phyloP scores from a whole-genome alignment of 1,140 invertebrate species.

The Hydropsyche tenuis region DNA sequence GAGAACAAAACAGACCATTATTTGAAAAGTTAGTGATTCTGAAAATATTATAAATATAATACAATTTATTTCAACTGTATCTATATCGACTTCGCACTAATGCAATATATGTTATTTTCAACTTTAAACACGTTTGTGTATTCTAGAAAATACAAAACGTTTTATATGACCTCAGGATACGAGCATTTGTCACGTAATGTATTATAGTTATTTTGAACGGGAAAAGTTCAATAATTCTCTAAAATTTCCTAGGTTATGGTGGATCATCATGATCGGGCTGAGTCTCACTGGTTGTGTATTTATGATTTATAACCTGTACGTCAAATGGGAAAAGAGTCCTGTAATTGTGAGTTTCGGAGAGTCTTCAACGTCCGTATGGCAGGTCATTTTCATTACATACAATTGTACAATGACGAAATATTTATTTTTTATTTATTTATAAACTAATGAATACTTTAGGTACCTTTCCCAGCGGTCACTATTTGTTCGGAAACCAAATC shows the following conservation, averaged over 20 bases:
- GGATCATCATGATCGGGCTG: constrained; percentile 60
- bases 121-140: too few species aligned
- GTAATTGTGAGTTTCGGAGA: constrained; percentile 71
- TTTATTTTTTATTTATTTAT: background rate
- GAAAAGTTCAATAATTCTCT: too few species aligned
- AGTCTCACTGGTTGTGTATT: constrained; percentile 58
- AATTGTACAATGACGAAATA: background rate
- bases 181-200: too few species aligned
- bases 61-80: too few species aligned
- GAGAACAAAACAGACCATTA: constrained; percentile 54
- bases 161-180: too few species aligned
- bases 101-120: too few species aligned
- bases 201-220: too few species aligned
- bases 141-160: too few species aligned
- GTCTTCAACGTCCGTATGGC: constrained; percentile 67
- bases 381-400: constrained; percentile 53
- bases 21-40: constrained; percentile 54
- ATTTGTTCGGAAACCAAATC: constrained; percentile 68
- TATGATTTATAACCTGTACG: constrained; percentile 66
- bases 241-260: constrained; percentile 57
- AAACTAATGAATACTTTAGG: constrained; percentile 51
- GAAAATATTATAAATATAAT: too few species aligned
- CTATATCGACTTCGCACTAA: too few species aligned
- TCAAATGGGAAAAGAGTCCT: constrained; percentile 68
- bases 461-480: constrained; percentile 68